Evolutionary conservation across 2,113 vertebrate species (phyloP), one percentile per base, ranked within the genome.

Genomic region (Isurus oxyrinchus): DNA sequence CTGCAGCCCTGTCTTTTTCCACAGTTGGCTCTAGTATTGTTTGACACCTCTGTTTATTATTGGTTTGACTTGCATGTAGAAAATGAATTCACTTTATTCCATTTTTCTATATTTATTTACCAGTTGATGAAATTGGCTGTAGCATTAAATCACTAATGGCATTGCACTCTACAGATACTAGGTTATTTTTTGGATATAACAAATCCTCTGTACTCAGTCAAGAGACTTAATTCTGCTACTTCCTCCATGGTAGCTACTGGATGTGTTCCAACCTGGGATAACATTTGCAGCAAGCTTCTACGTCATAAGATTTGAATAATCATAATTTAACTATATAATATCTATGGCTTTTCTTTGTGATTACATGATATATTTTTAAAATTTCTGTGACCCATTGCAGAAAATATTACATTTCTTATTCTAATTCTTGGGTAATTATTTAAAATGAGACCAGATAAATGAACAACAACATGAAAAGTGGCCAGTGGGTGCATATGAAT

Each of bases 401-500:
- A 53, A 91, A 66, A 5, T 66, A 66, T 66, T 63, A 66, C 13
- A 40, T 61, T 55, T 25, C n/a, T 95, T 57, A 59, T 13, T 94
- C 31, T 5, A 94, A 94, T 61, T 40, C 66, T 59, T 49, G 91
- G 96, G 96, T 61, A 84, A 96, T 94, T 66, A 76, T 31, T 96
- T 55, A 96, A 95, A 69, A 16, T 76, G 53, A 86, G 44, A 21
- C n/a, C 8, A 44, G n/a, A 96, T 55, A 40, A 25, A 79, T 72
- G 44, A 13, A 35, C 90, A 96, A 55, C 53, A 72, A 96, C 87
- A 88, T 94, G 67, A 94, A 72, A 90, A 84, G 86, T 23, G 86
- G 95, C 96, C 76, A 94, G 44, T 67, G 25, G 81, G 49, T 31
- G 96, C 59, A 4, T 5, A 63, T 94, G 96, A 96, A 96, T 96